These are phyloP conservation scores for Latrodectus hesperus DNA, from an alignment of 2,888 invertebrate genomes.

Conservation along the genomic window DNA sequence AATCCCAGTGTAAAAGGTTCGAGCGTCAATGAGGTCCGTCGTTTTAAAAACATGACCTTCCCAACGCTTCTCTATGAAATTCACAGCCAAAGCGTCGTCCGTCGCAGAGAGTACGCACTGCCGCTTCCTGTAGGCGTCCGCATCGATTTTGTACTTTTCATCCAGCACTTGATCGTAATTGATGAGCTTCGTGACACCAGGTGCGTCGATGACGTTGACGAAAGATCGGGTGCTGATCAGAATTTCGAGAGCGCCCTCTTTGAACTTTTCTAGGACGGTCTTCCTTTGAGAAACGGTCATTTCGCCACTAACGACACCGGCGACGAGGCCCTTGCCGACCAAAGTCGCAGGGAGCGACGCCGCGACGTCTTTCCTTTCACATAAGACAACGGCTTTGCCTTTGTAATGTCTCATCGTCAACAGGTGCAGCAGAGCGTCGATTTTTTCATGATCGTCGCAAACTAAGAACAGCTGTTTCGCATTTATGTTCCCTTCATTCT, in stretches of 20 bases:
- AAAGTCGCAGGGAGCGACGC: not conserved
- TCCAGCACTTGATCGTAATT: not conserved
- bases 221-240: not conserved
- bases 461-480: not conserved
- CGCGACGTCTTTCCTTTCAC: not conserved
- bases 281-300: not conserved
- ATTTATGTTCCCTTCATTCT: not conserved
- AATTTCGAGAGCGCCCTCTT: not conserved
- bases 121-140: not conserved
- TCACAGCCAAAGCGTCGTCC: not conserved
- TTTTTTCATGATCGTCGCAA: not conserved
- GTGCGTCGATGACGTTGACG: not conserved
- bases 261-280: not conserved
- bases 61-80: not conserved
- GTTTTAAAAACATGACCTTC: not conserved
- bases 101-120: not conserved
- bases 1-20: not conserved
- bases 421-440: not conserved
- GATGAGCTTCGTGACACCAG: not conserved
- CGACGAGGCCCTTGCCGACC: not conserved
- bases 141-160: not conserved
- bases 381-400: not conserved
- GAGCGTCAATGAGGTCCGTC: not conserved
- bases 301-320: not conserved
- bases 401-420: not conserved